These are phyloP conservation scores for Aphelenchoides besseyi DNA, from an alignment of 1,140 invertebrate genomes.

Conservation along the genomic window DNA sequence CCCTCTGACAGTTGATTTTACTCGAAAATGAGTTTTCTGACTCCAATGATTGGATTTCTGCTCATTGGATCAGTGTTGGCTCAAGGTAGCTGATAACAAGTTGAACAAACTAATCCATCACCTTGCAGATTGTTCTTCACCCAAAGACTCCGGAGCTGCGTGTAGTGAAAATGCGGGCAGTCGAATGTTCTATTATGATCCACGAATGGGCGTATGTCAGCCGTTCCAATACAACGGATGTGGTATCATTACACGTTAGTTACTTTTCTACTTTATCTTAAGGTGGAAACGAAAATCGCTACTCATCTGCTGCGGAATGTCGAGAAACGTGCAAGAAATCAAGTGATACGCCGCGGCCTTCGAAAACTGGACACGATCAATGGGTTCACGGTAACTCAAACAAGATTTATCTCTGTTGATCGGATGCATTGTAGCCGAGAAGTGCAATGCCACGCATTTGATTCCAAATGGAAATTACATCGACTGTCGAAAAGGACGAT, in stretches of 20 bases:
- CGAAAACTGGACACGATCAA: slow-evolving; percentile 17
- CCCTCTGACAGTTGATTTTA: too few species aligned
- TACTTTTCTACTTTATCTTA: slow-evolving; percentile 19
- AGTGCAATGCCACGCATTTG: slow-evolving; percentile 38
- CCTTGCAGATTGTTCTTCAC: slow-evolving; percentile 21
- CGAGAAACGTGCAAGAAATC: slow-evolving; percentile 25
- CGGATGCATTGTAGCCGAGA: slow-evolving; percentile 37
- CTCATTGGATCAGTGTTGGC: too few species aligned
- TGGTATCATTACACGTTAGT: neutral
- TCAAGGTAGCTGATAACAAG: too few species aligned
- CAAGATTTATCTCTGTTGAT: slow-evolving; percentile 5
- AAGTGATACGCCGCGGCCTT: neutral
- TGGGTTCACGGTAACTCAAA: slow-evolving; percentile 33
- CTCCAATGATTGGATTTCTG: too few species aligned
- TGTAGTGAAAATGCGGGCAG: slow-evolving; percentile 18
- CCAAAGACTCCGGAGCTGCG: slow-evolving; percentile 23
- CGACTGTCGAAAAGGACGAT: slow-evolving; percentile 21
- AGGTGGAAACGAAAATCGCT: slow-evolving; percentile 34
- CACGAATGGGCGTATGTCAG: slow-evolving; percentile 38
- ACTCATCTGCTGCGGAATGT: slow-evolving; percentile 24
- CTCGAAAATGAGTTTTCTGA: too few species aligned
- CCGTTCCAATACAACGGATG: slow-evolving; percentile 34
- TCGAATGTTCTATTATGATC: slow-evolving; percentile 32
- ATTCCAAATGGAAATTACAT: slow-evolving; percentile 50
- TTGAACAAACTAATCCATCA: too few species aligned